phyloP scores from a whole-genome alignment of 2,888 invertebrate genomes.

The Scaptomyza caliginosa region DNA sequence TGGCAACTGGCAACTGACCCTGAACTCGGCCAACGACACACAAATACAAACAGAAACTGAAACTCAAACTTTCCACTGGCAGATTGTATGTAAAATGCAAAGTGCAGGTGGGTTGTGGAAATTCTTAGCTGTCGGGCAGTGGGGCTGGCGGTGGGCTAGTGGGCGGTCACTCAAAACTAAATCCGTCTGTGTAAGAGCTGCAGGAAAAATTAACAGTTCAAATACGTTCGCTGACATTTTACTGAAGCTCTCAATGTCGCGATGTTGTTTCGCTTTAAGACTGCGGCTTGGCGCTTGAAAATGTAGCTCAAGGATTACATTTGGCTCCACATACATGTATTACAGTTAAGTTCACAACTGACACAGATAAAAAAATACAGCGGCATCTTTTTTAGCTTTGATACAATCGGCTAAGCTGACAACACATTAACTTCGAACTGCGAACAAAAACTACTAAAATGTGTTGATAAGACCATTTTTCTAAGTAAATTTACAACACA shows the following conservation, averaged over 20 bases:
- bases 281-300: conserved; percentile 17
- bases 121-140: too few species aligned
- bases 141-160: conserved; percentile 32
- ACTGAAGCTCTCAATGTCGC: conserved; percentile 61
- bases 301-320: conserved; percentile 66
- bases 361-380: conserved; percentile 16
- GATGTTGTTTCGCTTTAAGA: conserved; percentile 23
- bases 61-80: conserved; percentile 40
- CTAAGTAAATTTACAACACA: background rate
- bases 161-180: conserved; percentile 49
- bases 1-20: conserved; percentile 45
- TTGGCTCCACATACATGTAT: conserved; percentile 9
- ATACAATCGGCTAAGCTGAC: too few species aligned
- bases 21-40: conserved; percentile 76
- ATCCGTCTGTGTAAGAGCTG: conserved; percentile 40
- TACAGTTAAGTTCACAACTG: conserved; percentile 4
- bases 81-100: conserved; percentile 32
- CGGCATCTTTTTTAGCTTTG: conserved; percentile 53
- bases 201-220: conserved; percentile 64
- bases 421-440: too few species aligned
- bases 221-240: conserved; percentile 77
- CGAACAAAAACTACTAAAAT: too few species aligned
- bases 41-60: conserved; percentile 43
- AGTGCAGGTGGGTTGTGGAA: conserved; percentile 15
- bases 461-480: too few species aligned